Base-by-base conservation (phyloP, 30 jellyfish, hydroid and myxozoan genomes). In the Mastigias papua region DNA sequence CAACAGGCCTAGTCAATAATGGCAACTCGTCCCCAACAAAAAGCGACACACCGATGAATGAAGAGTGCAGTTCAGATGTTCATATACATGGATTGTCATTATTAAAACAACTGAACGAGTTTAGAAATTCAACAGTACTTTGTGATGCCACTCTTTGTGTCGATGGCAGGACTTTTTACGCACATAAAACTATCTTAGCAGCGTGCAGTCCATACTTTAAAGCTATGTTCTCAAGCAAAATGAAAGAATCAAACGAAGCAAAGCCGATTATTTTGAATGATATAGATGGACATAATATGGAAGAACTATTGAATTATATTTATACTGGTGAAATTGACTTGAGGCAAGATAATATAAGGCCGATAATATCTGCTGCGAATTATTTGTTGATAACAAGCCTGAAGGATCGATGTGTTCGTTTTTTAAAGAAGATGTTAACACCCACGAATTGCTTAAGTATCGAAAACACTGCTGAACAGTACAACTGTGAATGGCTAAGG, bases 131-230 rank as follows among this genome's bases (percentile, higher is more conserved):
- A n/a, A 80, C 81, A 48, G 58, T 86, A 28, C 84, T 95, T 22
- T 95, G 99, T 73, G 99, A 95, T 82, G 99, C 92, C 6, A 90
- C 97, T 25, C 75, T 95, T 27, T 95, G 99, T 62, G 99, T 95
- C 25, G 99, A 90, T 77, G 99, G 99, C 26, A 86, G 90, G 84
- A 90, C 97, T 1, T 95, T 95, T 66, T 34, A 74, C 29, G 99
- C 97, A 0, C 99, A 95, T 80, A 81, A 73, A 49, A 81, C 85
- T 26, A 68, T 95, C 61, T 60, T 95, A 46, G 96, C 99, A 6
- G 97, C 99, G 28, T 73, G 98, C 70, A 91, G 98, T 48, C 99
- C 99, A 11, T 95, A 95, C 46, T 95, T 95, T 79, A 95, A 95
- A 86, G 98, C 99, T 23, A 81, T 95, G 95, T 95, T 95, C 57